Percentiles rank a stretch among this genome's conserved stretches.
These are phyloP conservation scores for Tetraneura akinire DNA, from an alignment of 1,140 invertebrate species.

Conservation along the genomic window DNA sequence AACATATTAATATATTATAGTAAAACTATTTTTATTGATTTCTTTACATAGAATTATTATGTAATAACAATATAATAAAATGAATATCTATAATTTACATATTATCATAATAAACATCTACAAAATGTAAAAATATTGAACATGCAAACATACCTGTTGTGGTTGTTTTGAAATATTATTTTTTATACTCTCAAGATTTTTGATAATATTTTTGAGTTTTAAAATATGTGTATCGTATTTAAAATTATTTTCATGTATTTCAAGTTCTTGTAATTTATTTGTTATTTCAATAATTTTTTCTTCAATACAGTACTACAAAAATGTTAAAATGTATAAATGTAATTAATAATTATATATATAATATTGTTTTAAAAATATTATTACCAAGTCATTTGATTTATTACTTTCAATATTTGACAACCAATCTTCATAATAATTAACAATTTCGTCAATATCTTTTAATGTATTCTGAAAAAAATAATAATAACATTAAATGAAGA, in stretches of 20 bases:
- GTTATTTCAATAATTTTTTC: not conserved
- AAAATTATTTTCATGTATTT: not conserved
- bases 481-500: no score
- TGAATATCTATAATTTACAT: no score
- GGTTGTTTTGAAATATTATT: not conserved
- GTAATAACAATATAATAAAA: no score
- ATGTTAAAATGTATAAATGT: no score
- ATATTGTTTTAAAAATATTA: not conserved
- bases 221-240: not conserved
- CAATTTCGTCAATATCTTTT: not conserved
- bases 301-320: not conserved
- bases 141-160: constrained; percentile 28
- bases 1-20: no score
- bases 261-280: not conserved
- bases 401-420: not conserved
- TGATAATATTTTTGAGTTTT: not conserved
- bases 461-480: not conserved
- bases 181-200: constrained; percentile 1
- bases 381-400: not conserved
- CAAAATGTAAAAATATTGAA: not conserved
- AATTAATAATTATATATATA: not conserved
- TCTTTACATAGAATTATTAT: not conserved
- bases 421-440: constrained; percentile 9
- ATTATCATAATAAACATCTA: no score
- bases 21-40: not conserved